Percentiles rank a stretch among this genome's conserved stretches.
These are phyloP conservation scores for Parotocinclus haroldoi DNA, from an alignment of 2,797 vertebrate species.

Conservation along the genomic window DNA sequence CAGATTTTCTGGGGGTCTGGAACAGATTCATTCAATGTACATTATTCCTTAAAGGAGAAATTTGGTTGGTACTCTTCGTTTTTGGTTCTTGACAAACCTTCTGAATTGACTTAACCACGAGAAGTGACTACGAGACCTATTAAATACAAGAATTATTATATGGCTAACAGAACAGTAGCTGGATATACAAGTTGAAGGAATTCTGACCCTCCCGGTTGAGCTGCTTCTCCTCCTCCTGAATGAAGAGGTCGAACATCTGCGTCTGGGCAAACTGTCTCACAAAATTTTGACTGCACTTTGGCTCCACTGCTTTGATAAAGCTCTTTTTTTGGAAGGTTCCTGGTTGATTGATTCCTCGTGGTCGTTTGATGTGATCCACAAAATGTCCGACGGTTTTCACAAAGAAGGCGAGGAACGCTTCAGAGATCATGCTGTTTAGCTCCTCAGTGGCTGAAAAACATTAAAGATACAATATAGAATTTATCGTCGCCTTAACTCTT, in stretches of 20 bases:
- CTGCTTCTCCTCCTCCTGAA: slow-evolving; percentile 77
- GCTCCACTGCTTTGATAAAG: slow-evolving; percentile 70
- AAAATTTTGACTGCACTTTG: slow-evolving; percentile 66
- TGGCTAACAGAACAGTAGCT: too few species aligned
- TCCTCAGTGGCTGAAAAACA: slow-evolving; percentile 65
- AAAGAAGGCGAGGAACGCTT: slow-evolving; percentile 77
- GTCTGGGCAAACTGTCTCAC: slow-evolving; percentile 77
- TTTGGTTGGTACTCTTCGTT: too few species aligned
- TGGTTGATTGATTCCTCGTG: slow-evolving; percentile 29
- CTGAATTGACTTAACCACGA: too few species aligned
- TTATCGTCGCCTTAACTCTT: too few species aligned
- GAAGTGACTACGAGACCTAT: too few species aligned
- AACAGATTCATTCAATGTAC: too few species aligned
- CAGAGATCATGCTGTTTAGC: slow-evolving; percentile 71
- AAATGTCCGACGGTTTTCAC: slow-evolving; percentile 76
- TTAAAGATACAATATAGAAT: neutral
- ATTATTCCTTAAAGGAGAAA: too few species aligned
- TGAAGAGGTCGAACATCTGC: slow-evolving; percentile 82
- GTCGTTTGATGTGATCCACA: slow-evolving; percentile 63
- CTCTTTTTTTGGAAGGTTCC: slow-evolving; percentile 71
- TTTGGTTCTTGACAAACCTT: too few species aligned
- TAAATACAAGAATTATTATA: too few species aligned
- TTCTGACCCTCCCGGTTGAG: slow-evolving; percentile 69
- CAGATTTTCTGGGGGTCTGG: too few species aligned
- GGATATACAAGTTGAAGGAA: too few species aligned